Base-by-base conservation (phyloP, 2,888 invertebrate species). In the Anorthoa munda region DNA sequence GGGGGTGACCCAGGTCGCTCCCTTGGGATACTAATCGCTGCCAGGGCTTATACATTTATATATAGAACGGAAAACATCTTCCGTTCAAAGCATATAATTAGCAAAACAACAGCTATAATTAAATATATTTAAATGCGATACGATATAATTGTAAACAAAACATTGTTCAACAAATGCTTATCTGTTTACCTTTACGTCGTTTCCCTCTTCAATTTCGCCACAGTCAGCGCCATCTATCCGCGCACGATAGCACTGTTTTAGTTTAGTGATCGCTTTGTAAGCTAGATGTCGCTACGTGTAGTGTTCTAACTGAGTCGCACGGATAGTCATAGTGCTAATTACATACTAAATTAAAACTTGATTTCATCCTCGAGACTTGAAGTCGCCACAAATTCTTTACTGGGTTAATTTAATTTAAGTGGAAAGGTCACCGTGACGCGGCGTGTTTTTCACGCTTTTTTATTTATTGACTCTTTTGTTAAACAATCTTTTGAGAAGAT, bases 141-240 rank as follows among this genome's bases (percentile, higher is more conserved):
- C 39, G 46, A 18, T 66, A 51, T 56, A 55, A 51, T 56, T 55
- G 46, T 81, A 56, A 61, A 81, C 46, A 75, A 21, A 66, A 46
- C 1, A 11, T 64, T 18, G 15, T 66, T 18, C 17, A 59, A 55
- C 11, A 15, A 53, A 18, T 61, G 56, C 12, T 51, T 46, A 45
- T 55, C 50, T 48, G 48, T 56, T 77, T 50, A 56, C 1, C 17
- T 26, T 26, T 0, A 7, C 0, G 2, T 5, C 0, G 13, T 48
- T 11, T 0, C 1, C n/a, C 17, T 17, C 0, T 56, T 67, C 4
- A 75, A 77, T 72, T 60, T 72, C 72, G 46, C 2, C 12, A 74
- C 73, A 31, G 63, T 45, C 86, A 86, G 61, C 89, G 90, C 90
- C 91, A 90, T 91, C 90, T 91, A 75, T 79, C 45, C 39, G 4